A percentile compares a stretch with the other conserved stretches of the same genome.
These are phyloP conservation scores for Philonicus albiceps DNA, from an alignment of 2,888 invertebrate species.

Conservation along the genomic window DNA sequence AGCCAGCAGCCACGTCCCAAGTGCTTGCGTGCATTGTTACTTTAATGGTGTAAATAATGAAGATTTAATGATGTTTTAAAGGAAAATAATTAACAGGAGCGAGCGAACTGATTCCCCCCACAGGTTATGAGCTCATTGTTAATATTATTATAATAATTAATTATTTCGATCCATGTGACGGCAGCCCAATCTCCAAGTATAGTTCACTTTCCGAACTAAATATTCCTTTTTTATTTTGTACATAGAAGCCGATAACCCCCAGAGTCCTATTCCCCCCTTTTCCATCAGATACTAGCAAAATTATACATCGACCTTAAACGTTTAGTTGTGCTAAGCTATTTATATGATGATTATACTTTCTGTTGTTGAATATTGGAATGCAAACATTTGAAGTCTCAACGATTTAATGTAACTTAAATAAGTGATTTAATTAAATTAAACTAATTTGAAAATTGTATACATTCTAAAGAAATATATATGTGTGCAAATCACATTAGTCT, in stretches of 20 bases:
- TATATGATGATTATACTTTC: constrained; percentile 24
- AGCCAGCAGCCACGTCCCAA: not conserved
- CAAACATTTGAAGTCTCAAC: constrained; percentile 2
- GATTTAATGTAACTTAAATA: constrained; percentile 27
- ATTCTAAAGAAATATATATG: constrained; percentile 42
- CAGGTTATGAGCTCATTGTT: constrained; percentile 24
- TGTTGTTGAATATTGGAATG: constrained; percentile 39
- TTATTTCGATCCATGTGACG: not conserved
- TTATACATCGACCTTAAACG: not conserved
- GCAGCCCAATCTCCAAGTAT: not conserved
- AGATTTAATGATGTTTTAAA: not conserved
- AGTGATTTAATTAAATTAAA: constrained; percentile 37
- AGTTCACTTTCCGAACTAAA: not conserved
- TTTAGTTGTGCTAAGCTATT: constrained; percentile 32
- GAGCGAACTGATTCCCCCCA: not conserved
- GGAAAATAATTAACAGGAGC: constrained; percentile 9
- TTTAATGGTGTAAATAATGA: not conserved
- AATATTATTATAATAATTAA: constrained; percentile 11
- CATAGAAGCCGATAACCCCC: not conserved
- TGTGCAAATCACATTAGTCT: constrained; percentile 36
- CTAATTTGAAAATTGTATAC: constrained; percentile 42
- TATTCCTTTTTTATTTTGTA: not conserved
- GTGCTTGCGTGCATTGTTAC: constrained; percentile 32
- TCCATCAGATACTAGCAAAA: constrained; percentile 9
- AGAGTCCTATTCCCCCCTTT: not conserved